phyloP scores from a whole-genome alignment of 2,797 vertebrate species.

The Enteromius unitaeniatus region DNA sequence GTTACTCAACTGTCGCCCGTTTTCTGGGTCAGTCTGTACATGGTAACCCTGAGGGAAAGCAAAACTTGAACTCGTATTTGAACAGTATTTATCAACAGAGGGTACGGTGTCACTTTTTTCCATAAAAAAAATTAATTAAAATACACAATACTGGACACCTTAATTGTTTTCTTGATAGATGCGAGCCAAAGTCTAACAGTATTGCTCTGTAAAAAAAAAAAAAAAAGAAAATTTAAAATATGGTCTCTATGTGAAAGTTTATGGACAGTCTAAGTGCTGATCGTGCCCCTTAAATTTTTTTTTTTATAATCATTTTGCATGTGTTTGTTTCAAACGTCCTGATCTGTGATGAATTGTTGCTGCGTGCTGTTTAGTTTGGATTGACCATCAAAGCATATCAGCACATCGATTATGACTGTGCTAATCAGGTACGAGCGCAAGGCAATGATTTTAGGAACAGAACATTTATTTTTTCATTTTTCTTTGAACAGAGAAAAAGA shows the following conservation, averaged over 20 bases:
- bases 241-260: slow-evolving; percentile 18
- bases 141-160: slow-evolving; percentile 1
- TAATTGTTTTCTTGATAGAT: slow-evolving; percentile 13
- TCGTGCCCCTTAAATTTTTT: slow-evolving; percentile 23
- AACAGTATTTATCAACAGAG: slow-evolving; percentile 40
- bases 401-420: slow-evolving; percentile 28
- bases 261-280: neutral
- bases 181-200: slow-evolving; percentile 52
- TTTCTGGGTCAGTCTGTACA: slow-evolving; percentile 43
- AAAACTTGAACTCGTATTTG: slow-evolving; percentile 39
- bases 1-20: slow-evolving; percentile 50
- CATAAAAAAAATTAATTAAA: neutral
- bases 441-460: slow-evolving; percentile 37
- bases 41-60: slow-evolving; percentile 29
- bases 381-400: slow-evolving; percentile 33
- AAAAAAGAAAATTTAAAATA: neutral
- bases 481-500: slow-evolving; percentile 14
- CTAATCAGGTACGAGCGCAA: slow-evolving; percentile 24
- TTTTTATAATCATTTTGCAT: slow-evolving; percentile 30
- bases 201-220: slow-evolving; percentile 42
- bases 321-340: slow-evolving; percentile 15
- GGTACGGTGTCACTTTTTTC: slow-evolving; percentile 29
- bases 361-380: slow-evolving; percentile 33
- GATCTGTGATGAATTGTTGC: slow-evolving; percentile 21
- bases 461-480: neutral